phyloP scores from a whole-genome alignment of 2,888 invertebrate genomes.

The Amphiduros pacificus region DNA sequence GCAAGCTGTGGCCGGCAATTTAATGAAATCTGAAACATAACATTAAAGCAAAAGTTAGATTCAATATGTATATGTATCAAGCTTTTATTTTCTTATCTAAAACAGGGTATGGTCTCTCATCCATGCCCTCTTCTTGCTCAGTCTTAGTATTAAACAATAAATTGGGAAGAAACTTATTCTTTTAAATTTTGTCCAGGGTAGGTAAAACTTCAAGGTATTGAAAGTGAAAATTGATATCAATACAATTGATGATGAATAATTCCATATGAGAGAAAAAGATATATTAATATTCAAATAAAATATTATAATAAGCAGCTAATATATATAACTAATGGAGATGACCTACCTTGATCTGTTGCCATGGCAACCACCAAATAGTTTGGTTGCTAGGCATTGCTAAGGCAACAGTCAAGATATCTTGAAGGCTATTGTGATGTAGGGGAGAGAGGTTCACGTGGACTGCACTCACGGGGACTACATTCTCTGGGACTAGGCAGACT shows the following conservation, averaged over 20 bases:
- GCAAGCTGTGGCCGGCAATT: neutral
- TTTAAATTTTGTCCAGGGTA: too few relatives aligned
- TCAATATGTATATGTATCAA: too few relatives aligned
- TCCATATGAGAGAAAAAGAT: neutral
- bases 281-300: neutral
- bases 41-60: too few relatives aligned
- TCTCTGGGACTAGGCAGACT: conserved; percentile 27
- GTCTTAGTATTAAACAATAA: too few relatives aligned
- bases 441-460: conserved; percentile 19
- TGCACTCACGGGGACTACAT: conserved; percentile 23
- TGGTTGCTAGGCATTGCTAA: neutral
- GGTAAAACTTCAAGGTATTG: too few relatives aligned
- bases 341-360: conserved; percentile 2
- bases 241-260: too few relatives aligned
- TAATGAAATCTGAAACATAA: neutral
- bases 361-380: neutral
- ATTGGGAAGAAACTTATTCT: too few relatives aligned
- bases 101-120: too few relatives aligned
- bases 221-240: too few relatives aligned
- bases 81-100: too few relatives aligned
- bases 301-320: neutral
- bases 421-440: conserved; percentile 19
- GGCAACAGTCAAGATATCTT: neutral
- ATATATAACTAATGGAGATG: neutral
- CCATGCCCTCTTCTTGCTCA: too few relatives aligned